Evolutionary conservation across 2,113 vertebrate genomes (phyloP), one percentile per base, ranked within the genome.

Genomic region (Lepus americanus): DNA sequence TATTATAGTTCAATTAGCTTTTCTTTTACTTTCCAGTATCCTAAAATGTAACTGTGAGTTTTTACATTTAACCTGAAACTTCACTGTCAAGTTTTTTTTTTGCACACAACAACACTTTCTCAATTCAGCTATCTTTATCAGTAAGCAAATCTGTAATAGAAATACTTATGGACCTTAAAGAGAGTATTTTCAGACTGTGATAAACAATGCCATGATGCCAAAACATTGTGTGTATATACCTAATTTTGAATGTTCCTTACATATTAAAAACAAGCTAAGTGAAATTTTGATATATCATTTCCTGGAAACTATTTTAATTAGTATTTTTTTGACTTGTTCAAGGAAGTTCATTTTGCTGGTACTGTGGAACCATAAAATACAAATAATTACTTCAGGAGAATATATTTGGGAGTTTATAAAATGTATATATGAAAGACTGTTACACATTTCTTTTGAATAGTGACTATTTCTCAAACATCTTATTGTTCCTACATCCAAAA

Each of bases 31-130:
- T 82, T 96, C 93, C n/a, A 61, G 94, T 97, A 88, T 85, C 0
- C 27, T 90, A 85, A 95, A 96, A 97, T 89, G 91, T 95, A 17
- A 87, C 73, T 66, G 85, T 74, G 55, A 59, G 14, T 59, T 59
- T 19, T 59, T 16, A 17, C 55, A 17, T 59, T 59, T 97, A 95
- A 95, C 31, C 20, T 22, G 82, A 76, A 19, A 27, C 17, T 83
- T 92, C 66, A 53, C 94, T 97, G 92, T 96, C 33, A 87, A 49
- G 17, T 79, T 96, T 97, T 44, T 44, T 44, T 44, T 44, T 86
- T 96, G 49, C 11, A 22, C 4, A 79, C 81, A 93, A 29, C n/a
- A 90, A 22, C 92, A 80, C 66, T 97, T 97, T 97, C 83, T 84
- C 64, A 81, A 33, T 2, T 63, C 59, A 2, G 31, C 10, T 86